Conservation (phyloP, 1,140 invertebrate species). For the Watersipora subatra region DNA sequence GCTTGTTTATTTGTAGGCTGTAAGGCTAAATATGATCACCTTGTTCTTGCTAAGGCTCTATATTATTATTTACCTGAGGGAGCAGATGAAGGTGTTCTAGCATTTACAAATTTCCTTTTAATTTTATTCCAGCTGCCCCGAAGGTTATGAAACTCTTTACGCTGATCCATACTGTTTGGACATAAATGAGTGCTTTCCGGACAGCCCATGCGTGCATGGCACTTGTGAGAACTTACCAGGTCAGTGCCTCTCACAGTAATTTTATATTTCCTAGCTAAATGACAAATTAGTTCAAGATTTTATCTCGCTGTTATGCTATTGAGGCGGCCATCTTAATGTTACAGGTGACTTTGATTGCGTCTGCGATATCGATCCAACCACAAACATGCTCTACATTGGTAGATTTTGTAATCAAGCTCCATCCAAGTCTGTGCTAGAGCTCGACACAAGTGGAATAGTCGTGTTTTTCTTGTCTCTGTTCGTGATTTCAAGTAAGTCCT, state of each 20-base stretch:
- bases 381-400: conserved; percentile 59
- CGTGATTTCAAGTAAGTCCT: conserved; percentile 30
- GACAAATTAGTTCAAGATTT: no score
- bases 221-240: background rate
- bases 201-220: conserved; percentile 3
- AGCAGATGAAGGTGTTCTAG: no score
- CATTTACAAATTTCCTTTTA: no score
- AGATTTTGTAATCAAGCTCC: conserved; percentile 63
- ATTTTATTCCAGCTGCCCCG: no score
- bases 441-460: conserved; percentile 28
- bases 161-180: conserved; percentile 48
- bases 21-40: no score
- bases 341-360: background rate
- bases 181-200: conserved; percentile 57
- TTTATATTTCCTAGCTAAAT: no score
- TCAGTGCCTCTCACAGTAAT: no score
- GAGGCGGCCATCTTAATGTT: no score
- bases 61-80: no score
- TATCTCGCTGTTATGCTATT: no score
- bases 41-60: no score
- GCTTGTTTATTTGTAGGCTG: no score
- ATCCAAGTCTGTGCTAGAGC: conserved; percentile 10
- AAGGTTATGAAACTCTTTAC: background rate
- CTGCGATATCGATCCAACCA: background rate
- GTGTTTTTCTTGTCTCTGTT: conserved; percentile 32